Conservation (phyloP, 1,140 invertebrate genomes). For the Drosophila insularis region DNA sequence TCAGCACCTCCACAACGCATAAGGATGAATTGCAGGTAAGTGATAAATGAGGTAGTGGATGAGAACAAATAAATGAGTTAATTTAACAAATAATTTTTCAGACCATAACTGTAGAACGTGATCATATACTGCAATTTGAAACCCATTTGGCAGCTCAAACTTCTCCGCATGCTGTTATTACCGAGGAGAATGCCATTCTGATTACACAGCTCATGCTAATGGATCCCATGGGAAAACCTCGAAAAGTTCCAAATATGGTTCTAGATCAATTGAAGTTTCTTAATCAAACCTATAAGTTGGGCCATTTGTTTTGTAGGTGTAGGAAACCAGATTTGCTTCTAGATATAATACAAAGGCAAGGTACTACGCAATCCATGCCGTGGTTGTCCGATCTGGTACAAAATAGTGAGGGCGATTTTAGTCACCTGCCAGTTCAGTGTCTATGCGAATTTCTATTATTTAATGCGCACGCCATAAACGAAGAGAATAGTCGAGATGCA, state of each 20-base stretch:
- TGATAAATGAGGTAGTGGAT: constrained; percentile 5
- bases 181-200: constrained; percentile 93
- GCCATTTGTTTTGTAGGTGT: constrained; percentile 94
- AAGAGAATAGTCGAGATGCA: constrained; percentile 83
- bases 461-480: constrained; percentile 82
- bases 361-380: constrained; percentile 95
- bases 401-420: constrained; percentile 88
- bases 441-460: constrained; percentile 97
- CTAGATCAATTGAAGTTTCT: constrained; percentile 92
- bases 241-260: constrained; percentile 90
- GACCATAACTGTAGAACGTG: constrained; percentile 88
- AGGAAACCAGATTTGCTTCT: constrained; percentile 95
- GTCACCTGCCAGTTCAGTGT: constrained; percentile 93
- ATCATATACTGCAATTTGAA: constrained; percentile 96
- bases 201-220: constrained; percentile 92
- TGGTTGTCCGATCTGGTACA: constrained; percentile 98
- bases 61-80: constrained; percentile 22
- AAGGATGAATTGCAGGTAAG: constrained; percentile 79
- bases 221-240: constrained; percentile 91
- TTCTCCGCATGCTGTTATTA: constrained; percentile 90
- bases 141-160: constrained; percentile 95
- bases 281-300: constrained; percentile 91
- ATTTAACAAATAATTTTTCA: constrained; percentile 77
- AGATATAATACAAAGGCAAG: constrained; percentile 95
- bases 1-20: constrained; percentile 49